A percentile compares a stretch with the other conserved stretches of the same genome.
Conservation (phyloP, 2,888 invertebrate genomes). For the Lasioglossum calceatum region DNA sequence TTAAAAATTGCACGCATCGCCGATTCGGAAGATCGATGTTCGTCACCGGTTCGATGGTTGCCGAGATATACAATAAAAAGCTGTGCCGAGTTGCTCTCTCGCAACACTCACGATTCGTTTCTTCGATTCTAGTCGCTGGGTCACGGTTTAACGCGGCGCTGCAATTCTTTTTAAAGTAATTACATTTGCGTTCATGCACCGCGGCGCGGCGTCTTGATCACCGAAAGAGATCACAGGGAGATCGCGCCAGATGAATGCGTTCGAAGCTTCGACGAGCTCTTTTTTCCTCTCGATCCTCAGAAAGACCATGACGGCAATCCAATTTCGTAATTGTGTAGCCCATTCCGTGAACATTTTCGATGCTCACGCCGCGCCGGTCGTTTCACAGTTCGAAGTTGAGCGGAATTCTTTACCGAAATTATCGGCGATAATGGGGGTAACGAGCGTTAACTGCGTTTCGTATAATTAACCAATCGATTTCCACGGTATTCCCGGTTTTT, state of each 20-base stretch:
- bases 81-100: neutral
- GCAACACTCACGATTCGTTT: neutral
- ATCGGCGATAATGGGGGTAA: neutral
- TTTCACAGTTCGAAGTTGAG: conserved; percentile 22
- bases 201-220: conserved; percentile 19
- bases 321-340: conserved; percentile 11
- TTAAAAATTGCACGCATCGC: conserved; percentile 15
- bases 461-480: conserved; percentile 20
- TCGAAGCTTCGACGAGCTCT: neutral
- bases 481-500: conserved; percentile 15
- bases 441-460: conserved; percentile 30
- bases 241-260: conserved; percentile 1
- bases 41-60: neutral
- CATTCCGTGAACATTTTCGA: neutral
- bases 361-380: neutral
- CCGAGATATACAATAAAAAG: neutral
- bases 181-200: conserved; percentile 26
- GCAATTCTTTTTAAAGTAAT: conserved; percentile 45
- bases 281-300: neutral
- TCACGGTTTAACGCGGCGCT: conserved; percentile 30
- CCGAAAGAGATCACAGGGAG: conserved; percentile 16
- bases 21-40: neutral
- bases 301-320: conserved; percentile 18
- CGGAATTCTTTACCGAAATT: conserved; percentile 15
- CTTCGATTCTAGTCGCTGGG: conserved; percentile 15